A percentile compares a stretch with the other conserved stretches of the same genome.
phyloP scores from a whole-genome alignment of 2,888 invertebrate species.

The Camptogramma bilineatum region DNA sequence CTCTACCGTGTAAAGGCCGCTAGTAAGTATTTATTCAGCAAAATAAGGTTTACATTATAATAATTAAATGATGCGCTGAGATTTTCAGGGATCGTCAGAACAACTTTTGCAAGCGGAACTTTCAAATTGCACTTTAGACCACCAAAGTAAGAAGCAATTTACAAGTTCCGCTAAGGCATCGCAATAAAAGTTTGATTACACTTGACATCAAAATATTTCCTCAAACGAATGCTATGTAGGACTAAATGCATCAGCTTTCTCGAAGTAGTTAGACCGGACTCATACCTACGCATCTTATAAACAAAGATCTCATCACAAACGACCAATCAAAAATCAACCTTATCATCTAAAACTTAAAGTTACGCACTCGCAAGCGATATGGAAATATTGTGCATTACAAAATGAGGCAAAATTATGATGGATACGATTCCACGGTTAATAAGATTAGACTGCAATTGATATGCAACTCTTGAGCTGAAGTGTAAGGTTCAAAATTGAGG shows the following conservation, averaged over 20 bases:
- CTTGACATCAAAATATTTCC: conserved; percentile 12
- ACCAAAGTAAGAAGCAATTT: no score
- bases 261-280: conserved; percentile 66
- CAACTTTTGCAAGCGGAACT: no score
- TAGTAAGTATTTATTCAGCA: no score
- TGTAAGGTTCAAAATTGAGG: conserved; percentile 9
- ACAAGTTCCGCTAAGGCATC: background rate
- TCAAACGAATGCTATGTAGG: conserved; percentile 29
- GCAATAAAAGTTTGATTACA: conserved; percentile 13
- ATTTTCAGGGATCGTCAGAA: no score
- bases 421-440: conserved; percentile 82
- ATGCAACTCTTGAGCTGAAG: conserved; percentile 6
- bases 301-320: conserved; percentile 45
- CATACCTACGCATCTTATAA: conserved; percentile 58
- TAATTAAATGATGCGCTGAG: no score
- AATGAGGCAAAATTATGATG: conserved; percentile 84
- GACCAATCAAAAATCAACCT: conserved; percentile 50
- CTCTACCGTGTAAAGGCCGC: no score
- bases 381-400: conserved; percentile 78
- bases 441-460: conserved; percentile 64
- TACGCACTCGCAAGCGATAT: conserved; percentile 51
- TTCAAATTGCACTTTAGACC: no score
- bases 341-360: conserved; percentile 49
- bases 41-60: no score
- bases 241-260: conserved; percentile 25